Evolutionary conservation across 64 coral and sea anemone genomes (phyloP).

Genomic region (Cladopsammia gracilis): DNA sequence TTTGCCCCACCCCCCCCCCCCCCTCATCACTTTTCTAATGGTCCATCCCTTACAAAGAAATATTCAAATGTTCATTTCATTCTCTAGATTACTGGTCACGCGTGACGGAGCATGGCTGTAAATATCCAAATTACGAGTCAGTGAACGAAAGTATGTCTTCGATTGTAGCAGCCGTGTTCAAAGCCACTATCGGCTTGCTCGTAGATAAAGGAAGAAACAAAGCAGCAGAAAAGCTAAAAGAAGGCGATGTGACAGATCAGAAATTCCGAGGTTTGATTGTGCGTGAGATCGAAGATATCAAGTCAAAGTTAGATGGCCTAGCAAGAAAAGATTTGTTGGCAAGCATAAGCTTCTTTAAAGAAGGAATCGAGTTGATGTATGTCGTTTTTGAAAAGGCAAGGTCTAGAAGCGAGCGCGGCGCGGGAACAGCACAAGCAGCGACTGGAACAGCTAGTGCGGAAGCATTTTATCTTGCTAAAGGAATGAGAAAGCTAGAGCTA

Average conservation of each 20-base stretch:
- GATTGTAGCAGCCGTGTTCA: neutral
- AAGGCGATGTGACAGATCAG: slow-evolving; percentile 49
- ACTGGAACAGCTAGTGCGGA: neutral
- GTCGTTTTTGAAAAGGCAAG: neutral
- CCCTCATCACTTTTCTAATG: no score
- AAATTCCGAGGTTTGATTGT: slow-evolving; percentile 21
- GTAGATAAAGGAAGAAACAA: slow-evolving; percentile 30
- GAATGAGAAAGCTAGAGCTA: neutral
- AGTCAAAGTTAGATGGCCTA: slow-evolving; percentile 35
- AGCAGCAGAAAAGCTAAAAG: slow-evolving; percentile 32
- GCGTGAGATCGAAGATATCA: slow-evolving; percentile 62
- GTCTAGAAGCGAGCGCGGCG: neutral
- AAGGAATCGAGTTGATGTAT: neutral
- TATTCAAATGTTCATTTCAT: no score
- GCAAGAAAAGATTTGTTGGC: slow-evolving; percentile 48
- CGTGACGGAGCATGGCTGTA: no score
- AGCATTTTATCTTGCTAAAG: neutral
- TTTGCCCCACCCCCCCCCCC: no score
- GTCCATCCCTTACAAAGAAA: no score
- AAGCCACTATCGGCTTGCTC: neutral
- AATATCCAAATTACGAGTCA: no score
- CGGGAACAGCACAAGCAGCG: neutral
- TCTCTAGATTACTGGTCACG: no score
- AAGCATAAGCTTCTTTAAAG: slow-evolving; percentile 8
- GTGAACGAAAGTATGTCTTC: neutral